A percentile compares a stretch with the other conserved stretches of the same genome.
Conservation (phyloP, 2,888 invertebrate species). For the Theristus sp. region DNA sequence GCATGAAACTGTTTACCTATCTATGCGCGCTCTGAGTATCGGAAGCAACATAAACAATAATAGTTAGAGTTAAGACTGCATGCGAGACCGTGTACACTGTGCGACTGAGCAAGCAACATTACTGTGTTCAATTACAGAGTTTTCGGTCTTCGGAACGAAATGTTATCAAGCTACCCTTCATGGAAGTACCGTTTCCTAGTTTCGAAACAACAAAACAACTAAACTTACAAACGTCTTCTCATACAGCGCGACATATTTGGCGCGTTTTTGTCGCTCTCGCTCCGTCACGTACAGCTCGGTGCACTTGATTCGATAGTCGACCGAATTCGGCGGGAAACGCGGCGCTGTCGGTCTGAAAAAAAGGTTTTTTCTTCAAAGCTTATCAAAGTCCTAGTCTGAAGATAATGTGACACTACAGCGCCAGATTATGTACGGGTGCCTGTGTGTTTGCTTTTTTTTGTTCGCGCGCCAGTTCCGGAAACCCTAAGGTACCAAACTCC, state of each 20-base stretch:
- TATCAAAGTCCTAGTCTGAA: not conserved
- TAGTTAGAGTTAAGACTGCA: too few species aligned
- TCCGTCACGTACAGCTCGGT: constrained; percentile 7
- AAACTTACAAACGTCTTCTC: not conserved
- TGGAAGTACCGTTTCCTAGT: too few species aligned
- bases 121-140: too few species aligned
- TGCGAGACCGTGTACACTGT: too few species aligned
- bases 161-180: too few species aligned
- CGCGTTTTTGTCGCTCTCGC: constrained; percentile 11
- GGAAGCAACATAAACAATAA: too few species aligned
- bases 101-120: too few species aligned
- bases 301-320: constrained; percentile 11
- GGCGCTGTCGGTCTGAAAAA: not conserved
- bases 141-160: too few species aligned
- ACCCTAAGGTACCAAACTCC: too few species aligned
- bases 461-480: too few species aligned
- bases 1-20: too few species aligned
- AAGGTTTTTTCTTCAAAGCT: not conserved
- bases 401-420: not conserved
- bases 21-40: too few species aligned
- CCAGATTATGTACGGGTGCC: not conserved
- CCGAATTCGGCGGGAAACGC: not conserved
- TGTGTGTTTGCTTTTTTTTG: not conserved
- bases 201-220: not conserved
- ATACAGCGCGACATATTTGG: constrained; percentile 3